Evolutionary conservation across 2,888 invertebrate genomes (phyloP).

Genomic region (Drosophila gaucha): DNA sequence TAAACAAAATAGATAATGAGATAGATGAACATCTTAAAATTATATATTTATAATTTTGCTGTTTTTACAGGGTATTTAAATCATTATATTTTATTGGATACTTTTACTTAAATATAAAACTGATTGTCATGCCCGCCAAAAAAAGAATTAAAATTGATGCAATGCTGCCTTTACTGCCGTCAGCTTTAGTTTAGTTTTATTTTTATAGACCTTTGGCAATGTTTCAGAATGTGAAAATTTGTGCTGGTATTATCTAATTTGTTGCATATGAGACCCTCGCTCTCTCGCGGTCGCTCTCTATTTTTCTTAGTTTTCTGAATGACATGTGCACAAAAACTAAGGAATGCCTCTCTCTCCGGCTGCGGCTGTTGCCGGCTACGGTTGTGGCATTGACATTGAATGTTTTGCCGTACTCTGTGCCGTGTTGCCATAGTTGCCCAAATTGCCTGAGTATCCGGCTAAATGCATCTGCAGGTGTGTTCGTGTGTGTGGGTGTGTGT

Average conservation of each 20-base stretch:
- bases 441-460: slow-evolving; percentile 34
- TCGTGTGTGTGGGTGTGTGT: background rate
- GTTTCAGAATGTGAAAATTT: slow-evolving; percentile 24
- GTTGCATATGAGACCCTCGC: background rate
- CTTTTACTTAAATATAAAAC: background rate
- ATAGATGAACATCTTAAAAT: no score
- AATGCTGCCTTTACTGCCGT: slow-evolving; percentile 23
- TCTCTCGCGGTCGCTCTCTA: background rate
- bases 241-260: slow-evolving; percentile 52
- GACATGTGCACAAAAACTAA: no score
- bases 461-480: slow-evolving; percentile 19
- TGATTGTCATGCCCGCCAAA: slow-evolving; percentile 11
- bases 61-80: background rate
- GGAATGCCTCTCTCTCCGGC: slow-evolving; percentile 7
- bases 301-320: no score
- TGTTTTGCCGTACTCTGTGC: slow-evolving; percentile 20
- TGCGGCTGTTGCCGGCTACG: slow-evolving; percentile 18
- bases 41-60: no score
- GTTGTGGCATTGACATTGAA: slow-evolving; percentile 48
- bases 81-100: background rate
- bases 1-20: no score
- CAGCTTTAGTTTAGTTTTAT: slow-evolving; percentile 12
- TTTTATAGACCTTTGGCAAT: slow-evolving; percentile 51
- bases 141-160: slow-evolving; percentile 29
- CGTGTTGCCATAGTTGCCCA: slow-evolving; percentile 40